phyloP scores from a whole-genome alignment of 2,113 vertebrate genomes.

The Numenius arquata region DNA sequence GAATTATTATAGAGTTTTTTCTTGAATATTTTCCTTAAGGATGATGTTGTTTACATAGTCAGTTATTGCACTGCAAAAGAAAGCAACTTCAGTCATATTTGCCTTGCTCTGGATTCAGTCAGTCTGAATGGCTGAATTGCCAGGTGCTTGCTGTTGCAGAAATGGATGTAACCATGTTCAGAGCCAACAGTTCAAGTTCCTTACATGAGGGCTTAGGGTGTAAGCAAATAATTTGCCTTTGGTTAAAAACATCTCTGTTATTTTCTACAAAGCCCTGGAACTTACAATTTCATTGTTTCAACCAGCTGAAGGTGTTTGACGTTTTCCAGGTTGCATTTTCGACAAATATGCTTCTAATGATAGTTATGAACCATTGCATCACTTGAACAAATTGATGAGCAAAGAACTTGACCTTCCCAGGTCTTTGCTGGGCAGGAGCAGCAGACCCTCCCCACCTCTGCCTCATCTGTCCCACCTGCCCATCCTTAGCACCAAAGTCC shows the following conservation, averaged over 20 bases:
- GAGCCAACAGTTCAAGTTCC: background rate
- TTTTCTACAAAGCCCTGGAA: background rate
- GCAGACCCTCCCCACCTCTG: background rate
- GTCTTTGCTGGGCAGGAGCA: background rate
- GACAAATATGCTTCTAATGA: background rate
- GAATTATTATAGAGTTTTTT: background rate
- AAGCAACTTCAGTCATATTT: background rate
- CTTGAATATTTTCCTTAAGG: background rate
- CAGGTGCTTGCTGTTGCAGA: background rate
- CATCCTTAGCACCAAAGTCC: background rate
- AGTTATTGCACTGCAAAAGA: background rate
- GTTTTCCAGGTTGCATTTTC: background rate
- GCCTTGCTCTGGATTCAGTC: background rate
- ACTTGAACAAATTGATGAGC: background rate
- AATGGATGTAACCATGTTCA: background rate
- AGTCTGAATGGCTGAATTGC: background rate
- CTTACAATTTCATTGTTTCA: background rate
- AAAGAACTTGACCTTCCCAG: background rate
- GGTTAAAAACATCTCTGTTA: background rate
- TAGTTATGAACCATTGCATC: background rate
- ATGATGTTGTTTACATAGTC: background rate
- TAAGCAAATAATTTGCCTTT: background rate
- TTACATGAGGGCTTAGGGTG: background rate
- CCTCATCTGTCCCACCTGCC: rapidly evolving
- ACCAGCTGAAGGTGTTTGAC: background rate